Evolutionary conservation across 2,797 vertebrate genomes (phyloP).

Genomic region (Cossypha heuglini): DNA sequence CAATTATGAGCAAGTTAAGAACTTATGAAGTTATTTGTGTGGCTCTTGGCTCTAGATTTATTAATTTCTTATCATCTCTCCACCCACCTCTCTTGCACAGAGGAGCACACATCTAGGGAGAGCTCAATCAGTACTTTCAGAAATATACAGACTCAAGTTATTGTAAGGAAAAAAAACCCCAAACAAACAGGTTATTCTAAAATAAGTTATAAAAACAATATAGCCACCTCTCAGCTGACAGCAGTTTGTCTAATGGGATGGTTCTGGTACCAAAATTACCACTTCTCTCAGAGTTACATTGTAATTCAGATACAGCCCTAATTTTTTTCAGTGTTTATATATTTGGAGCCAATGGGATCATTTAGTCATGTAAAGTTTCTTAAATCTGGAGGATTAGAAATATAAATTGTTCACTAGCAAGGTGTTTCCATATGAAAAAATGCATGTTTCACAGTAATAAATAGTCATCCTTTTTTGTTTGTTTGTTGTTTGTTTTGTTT

Average conservation of each 20-base stretch:
- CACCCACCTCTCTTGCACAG: neutral
- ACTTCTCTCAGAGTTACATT: neutral
- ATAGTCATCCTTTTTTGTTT: neutral
- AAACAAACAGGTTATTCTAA: neutral
- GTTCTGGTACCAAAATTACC: neutral
- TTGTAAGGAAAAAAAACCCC: fast-evolving
- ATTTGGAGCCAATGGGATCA: neutral
- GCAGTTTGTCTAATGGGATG: neutral
- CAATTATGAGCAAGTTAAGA: neutral
- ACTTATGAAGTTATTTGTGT: neutral
- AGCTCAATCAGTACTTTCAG: neutral
- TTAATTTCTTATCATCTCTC: neutral
- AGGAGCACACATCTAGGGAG: neutral
- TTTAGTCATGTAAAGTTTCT: neutral
- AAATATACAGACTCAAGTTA: neutral
- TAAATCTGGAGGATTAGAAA: neutral
- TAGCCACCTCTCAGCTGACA: neutral
- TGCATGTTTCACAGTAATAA: neutral
- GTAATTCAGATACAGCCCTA: neutral
- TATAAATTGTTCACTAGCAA: neutral
- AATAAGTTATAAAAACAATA: neutral
- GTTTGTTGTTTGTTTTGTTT: neutral
- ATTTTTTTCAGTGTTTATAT: neutral
- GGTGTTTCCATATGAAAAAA: neutral
- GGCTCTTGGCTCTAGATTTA: neutral